Evolutionary conservation across 1,140 invertebrate species (phyloP), one percentile per base, ranked within the genome.

Genomic region (Bilobella aurantiaca): DNA sequence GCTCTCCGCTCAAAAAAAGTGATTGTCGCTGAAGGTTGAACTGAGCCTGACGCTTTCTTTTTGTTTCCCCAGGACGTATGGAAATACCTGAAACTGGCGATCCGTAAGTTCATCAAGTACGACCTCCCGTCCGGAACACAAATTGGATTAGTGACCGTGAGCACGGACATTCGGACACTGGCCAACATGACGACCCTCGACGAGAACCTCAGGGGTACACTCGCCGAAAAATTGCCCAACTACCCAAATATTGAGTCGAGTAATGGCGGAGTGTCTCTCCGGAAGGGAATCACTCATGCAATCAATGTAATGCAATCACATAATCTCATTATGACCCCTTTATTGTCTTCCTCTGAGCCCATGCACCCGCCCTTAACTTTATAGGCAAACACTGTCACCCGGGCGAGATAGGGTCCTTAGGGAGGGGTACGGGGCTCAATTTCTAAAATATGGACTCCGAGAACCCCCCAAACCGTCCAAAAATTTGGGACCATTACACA

Each of bases 91-190:
- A 73, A 73, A 42, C 30, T 73, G 61, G 71, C 68, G 3, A 65
- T 73, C 25, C 60, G 68, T 37, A 73, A 73, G 62, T 69, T 73
- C 31, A 70, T 73, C 63, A 73, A 73, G 56, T 73, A 73, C 58
- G 71, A 73, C 53, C 63, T 73, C 56, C 47, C 65, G 28, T 49
- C 61, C 23, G 71, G 68, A 28, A 70, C 59, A 5, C 68, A 73
- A 73, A 69, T 73, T 37, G 71, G 71, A 68, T 63, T 73, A 61
- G 68, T 73, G 62, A 68, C 71, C 18, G 63, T 73, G n/a, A 64
- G 64, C 42, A 65, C 68, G 23, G 71, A 73, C 58, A 61, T 73
- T 63, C 63, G 62, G 53, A 63, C 69, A 18, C 34, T 73, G 46
- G 59, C 61, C n/a, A 68, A 68, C 47, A 64, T 68, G 66, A 68